Evolutionary conservation across 2,888 invertebrate species (phyloP), one percentile per base, ranked within the genome.

Genomic region (Pandemis heparana): DNA sequence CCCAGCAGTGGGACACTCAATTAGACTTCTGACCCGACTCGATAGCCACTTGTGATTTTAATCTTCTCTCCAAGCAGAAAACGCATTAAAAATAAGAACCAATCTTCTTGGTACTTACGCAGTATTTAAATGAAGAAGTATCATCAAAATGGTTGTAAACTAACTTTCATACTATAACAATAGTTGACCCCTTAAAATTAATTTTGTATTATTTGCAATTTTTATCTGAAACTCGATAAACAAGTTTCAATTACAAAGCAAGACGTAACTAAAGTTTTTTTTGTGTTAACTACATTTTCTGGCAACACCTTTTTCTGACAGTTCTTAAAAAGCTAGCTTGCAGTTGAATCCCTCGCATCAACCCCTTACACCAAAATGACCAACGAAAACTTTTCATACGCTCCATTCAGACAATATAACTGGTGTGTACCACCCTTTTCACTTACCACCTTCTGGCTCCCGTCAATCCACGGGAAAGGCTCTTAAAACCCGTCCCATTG

Each of bases 401-500:
- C 51, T 64, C 43, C 43, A 70, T 70, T 64, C 68, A 69, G 64
- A 73, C 64, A 73, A 59, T 59, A 69, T 67, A 72, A 65, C 65
- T 64, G 62, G 62, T 56, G 56, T 46, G 53, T 68, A 60, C 66
- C 56, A 67, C 73, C 74, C 69, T 83, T 83, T 80, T 79, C 82
- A 83, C 84, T 86, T 81, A 83, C 75, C 77, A 75, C 62, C 73
- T 75, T 67, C 72, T 71, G 75, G 62, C 81, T 79, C 80, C 82
- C 80, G 81, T 83, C 79, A 81, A 82, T 81, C 77, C 78, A 76
- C 78, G 77, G 79, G 80, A 83, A 77, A 81, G 79, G 77, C 80
- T 81, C 80, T 81, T 77, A 82, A 85, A 81, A 79, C 78, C 66
- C 70, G 73, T 77, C 74, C 75, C 80, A 84, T 82, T 85, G 85